Percentiles rank a stretch among this genome's conserved stretches.
Evolutionary conservation across 2,113 vertebrate species (phyloP).

Genomic region (Aegithalos caudatus): DNA sequence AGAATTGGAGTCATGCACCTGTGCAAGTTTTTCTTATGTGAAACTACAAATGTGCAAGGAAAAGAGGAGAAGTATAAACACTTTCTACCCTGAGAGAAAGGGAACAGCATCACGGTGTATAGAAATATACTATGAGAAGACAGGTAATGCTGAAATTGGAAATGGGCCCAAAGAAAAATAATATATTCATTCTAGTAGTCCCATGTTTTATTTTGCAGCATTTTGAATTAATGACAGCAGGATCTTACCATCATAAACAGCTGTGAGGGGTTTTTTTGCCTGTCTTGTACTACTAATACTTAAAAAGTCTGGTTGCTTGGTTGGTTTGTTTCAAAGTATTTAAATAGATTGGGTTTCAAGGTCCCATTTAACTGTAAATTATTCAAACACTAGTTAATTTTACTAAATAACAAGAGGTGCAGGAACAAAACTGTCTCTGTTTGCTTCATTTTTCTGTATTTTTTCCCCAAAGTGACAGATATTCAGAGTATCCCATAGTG

Average conservation of each 20-base stretch:
- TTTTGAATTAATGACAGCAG: background rate
- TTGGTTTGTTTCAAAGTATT: background rate
- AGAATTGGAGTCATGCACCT: background rate
- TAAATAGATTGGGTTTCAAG: background rate
- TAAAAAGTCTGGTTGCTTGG: accelerated
- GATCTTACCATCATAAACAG: background rate
- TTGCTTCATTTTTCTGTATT: background rate
- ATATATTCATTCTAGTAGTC: background rate
- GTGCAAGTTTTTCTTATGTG: background rate
- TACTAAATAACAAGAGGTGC: background rate
- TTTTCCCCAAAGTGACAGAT: background rate
- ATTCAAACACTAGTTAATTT: background rate
- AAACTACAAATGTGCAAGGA: background rate
- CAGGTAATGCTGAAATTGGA: background rate
- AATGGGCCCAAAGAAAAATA: background rate
- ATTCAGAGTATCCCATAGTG: background rate
- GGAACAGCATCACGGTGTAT: background rate
- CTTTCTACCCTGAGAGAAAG: background rate
- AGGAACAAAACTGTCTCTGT: background rate
- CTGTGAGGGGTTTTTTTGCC: background rate
- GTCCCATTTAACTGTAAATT: background rate
- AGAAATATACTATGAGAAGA: background rate
- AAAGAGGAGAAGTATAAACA: background rate
- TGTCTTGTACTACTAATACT: background rate
- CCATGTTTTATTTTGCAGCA: background rate